Evolutionary conservation across 2,797 vertebrate species (phyloP), one percentile per base, ranked within the genome.

Genomic region (Mus minutoides): DNA sequence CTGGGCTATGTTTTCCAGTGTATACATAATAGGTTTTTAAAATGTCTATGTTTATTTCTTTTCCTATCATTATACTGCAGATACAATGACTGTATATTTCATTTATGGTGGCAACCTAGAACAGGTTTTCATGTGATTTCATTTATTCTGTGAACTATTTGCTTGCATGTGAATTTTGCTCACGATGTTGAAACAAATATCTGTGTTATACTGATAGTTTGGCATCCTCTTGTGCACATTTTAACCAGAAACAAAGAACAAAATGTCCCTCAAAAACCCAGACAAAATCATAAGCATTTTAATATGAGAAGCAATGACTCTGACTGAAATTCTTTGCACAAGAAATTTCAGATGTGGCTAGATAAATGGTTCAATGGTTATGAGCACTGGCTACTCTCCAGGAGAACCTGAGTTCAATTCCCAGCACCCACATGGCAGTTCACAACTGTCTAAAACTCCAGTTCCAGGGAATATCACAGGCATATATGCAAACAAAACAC

Each of bases 211-310:
- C 5, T 94, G 6, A 80, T 80, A 58, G 24, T 79, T 79, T 96
- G 54, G 87, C 43, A 86, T 43, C 31, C 34, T 93, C 60, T 93
- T 90, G n/a, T 19, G 88, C 80, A 86, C 34, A 67, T 91, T 95
- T 96, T 96, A 64, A 69, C 37, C 0, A 88, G 73, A 19, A 96
- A 83, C 88, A 94, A 88, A 92, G n/a, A 67, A 71, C 84, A 78
- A 58, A 71, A 80, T 79, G 26, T 31, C 71, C 22, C 76, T 77
- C 60, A 40, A 92, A 93, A 90, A 90, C 82, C 62, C 34, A 67
- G 40, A 94, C n/a, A 95, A 52, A 91, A 94, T 19, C 46, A 85
- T 8, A 86, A 75, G 34, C 10, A 92, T 96, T 96, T 95, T 92
- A 88, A 75, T 93, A 52, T 60, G 92, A 97, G 60, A 40, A 95